Evolutionary conservation across 1,140 invertebrate genomes (phyloP), one percentile per base, ranked within the genome.

Genomic region (Drosophila eugracilis): DNA sequence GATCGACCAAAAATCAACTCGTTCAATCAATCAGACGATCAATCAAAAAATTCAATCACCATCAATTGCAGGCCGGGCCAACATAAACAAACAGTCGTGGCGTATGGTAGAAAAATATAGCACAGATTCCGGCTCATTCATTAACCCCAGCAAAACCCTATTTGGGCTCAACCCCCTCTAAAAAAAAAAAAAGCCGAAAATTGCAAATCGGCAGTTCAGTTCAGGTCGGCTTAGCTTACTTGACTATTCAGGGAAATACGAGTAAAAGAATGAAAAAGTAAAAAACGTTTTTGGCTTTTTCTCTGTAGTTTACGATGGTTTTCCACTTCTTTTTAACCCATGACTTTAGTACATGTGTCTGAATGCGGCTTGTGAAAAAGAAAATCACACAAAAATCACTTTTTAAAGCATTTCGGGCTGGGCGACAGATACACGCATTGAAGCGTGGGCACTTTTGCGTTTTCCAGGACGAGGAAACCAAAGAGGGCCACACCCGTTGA

Each of bases 21-120:
- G 72, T 88, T 88, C 69, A 86, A 81, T 81, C 83, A 77, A 81
- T 81, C 83, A 75, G 75, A 73, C 84, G 86, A 86, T 86, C 84
- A 86, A 86, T 88, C 83, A 88, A 78, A 81, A 45, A 70, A 83
- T 75, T 73, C 83, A 88, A 88, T 88, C 83, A 78, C 75, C 78
- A 83, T 89, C 84, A 83, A 76, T 73, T 88, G 78, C 78, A 67
- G 70, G 59, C 67, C 41, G 19, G 34, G 36, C 4, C n/a, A 44
- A 32, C 42, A 57, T 62, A 39, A 62, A 44, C 41, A 72, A 72
- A 67, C 52, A 60, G 3, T 10, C 12, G 6, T 5, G 10, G 10
- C 22, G n/a, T n/a, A n/a, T 45, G 42, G 22, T 15, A 9, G 42
- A n/a, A 54, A 41, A 66, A 59, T 30, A 66, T 32, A 62, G 52